These are phyloP conservation scores for Stegophylla sp. DNA, from an alignment of 2,888 invertebrate species.

Conservation along the genomic window DNA sequence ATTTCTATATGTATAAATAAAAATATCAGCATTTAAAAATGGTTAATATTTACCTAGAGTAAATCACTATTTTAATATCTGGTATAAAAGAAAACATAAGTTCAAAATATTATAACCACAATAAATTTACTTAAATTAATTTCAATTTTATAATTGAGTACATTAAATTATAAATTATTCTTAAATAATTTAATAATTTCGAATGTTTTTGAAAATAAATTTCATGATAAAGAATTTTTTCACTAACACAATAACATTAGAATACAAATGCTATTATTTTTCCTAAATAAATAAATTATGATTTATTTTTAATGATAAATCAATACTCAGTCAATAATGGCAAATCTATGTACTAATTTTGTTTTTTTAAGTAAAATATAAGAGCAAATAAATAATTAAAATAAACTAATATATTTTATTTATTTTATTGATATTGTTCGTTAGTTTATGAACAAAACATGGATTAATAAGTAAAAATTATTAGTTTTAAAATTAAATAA, in stretches of 20 bases:
- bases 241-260: neutral
- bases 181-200: slow-evolving; percentile 7
- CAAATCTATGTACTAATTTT: slow-evolving; percentile 9
- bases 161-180: neutral
- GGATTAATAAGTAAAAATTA: slow-evolving; percentile 47
- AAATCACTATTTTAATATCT: too few relatives aligned
- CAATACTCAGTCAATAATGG: slow-evolving; percentile 6
- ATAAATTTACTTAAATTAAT: too few relatives aligned
- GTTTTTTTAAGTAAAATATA: slow-evolving; percentile 5
- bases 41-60: too few relatives aligned
- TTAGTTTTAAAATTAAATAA: neutral
- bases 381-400: slow-evolving; percentile 8
- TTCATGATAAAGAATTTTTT: slow-evolving; percentile 15
- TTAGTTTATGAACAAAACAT: slow-evolving; percentile 41
- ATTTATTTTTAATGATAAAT: neutral
- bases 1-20: too few relatives aligned
- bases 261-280: neutral
- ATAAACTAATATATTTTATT: slow-evolving; percentile 58
- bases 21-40: too few relatives aligned
- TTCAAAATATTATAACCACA: slow-evolving; percentile 7
- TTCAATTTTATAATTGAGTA: neutral
- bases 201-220: neutral
- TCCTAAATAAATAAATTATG: neutral
- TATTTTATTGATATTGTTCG: slow-evolving; percentile 55
- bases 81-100: neutral